A percentile compares a stretch with the other conserved stretches of the same genome.
Conservation (phyloP, 1,140 invertebrate species). For the Diachasma alloeum region DNA sequence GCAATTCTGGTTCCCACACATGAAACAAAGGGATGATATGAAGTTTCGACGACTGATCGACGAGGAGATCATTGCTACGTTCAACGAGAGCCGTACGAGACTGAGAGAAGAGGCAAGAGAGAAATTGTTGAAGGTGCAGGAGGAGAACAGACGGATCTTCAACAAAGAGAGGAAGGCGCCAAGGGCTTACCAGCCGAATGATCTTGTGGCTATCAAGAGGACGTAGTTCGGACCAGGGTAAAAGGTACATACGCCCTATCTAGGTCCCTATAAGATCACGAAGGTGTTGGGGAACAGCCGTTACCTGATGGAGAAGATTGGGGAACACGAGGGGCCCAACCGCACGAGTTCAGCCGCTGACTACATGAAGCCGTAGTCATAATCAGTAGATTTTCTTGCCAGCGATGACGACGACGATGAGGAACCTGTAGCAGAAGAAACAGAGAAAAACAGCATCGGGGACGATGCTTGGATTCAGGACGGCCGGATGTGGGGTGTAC, state of each 20-base stretch:
- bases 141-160: conserved; percentile 43
- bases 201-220: conserved; percentile 25
- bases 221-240: conserved; percentile 21
- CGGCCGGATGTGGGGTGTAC: no score
- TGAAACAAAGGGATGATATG: neutral
- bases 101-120: conserved; percentile 28
- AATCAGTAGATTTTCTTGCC: no score
- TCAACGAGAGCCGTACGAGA: conserved; percentile 32
- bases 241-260: conserved; percentile 18
- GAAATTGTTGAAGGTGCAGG: conserved; percentile 43
- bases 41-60: neutral
- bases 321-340: conserved; percentile 19
- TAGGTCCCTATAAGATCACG: conserved; percentile 22
- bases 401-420: no score
- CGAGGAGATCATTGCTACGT: conserved; percentile 17
- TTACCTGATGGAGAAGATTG: conserved; percentile 21
- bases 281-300: conserved; percentile 8
- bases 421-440: no score
- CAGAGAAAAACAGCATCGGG: no score
- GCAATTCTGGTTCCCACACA: conserved; percentile 13
- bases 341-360: neutral
- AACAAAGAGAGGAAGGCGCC: conserved; percentile 36
- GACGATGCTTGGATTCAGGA: no score
- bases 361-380: conserved; percentile 20
- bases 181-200: conserved; percentile 26